Base-by-base conservation (phyloP, 2,797 vertebrate genomes). In the Hydrocynus forskahlii region DNA sequence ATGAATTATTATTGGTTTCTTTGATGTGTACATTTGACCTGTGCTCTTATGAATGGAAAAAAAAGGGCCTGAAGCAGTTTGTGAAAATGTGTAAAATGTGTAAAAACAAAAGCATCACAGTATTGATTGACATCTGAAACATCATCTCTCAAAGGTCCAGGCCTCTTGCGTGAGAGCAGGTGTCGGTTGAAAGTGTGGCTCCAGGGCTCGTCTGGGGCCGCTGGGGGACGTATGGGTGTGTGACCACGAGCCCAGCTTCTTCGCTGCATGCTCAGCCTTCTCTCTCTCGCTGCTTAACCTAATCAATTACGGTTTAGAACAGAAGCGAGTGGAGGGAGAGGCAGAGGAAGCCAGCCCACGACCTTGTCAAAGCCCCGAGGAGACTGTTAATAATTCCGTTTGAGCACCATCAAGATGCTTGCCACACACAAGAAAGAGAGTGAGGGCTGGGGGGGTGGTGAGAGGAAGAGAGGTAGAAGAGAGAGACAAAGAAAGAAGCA, bases 221-320 rank as follows among this genome's bases (percentile, higher is more conserved):
- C n/a, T 10, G 80, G 86, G 93, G 92, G 90, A 89, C 29, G 35
- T 17, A 88, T 91, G 84, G 89, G 89, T 88, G 86, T 89, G 89
- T 88, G 91, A 91, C 63, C 79, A 84, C 81, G 25, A 9, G 83
- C 80, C 87, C 89, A 85, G 84, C 86, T 91, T 90, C 91, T 86
- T 80, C 66, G 78, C 91, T 89, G 86, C 88, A 90, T 87, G 85
- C 88, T 12, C 88, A 91, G 93, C 92, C 93, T 93, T 93, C 91
- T 93, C 90, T 92, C 90, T 87, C 90, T 87, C 91, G 85, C 93
- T 92, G 91, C 91, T 93, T 94, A 94, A 94, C 92, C 94, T 88
- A 92, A 94, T 94, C 93, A 94, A 94, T 94, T 94, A 94, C 85
- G 88, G 91, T 93, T 93, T 91, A 92, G 91, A 93, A 92, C 92